phyloP scores from a whole-genome alignment of 2,888 invertebrate species.

The Meghimatium bilineatum region DNA sequence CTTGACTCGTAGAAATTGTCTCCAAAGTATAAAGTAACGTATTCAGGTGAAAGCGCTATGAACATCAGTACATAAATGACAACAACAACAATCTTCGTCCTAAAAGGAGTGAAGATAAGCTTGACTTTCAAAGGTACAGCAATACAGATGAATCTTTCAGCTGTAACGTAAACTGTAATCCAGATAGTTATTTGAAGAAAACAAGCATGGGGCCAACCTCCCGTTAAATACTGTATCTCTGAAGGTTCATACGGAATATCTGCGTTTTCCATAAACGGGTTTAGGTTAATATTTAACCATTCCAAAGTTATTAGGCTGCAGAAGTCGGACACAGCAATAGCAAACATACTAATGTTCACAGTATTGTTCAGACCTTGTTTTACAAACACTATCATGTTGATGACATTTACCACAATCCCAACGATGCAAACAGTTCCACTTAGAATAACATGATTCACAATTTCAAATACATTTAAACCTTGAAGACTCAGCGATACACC shows the following conservation, averaged over 20 bases:
- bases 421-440: constrained; percentile 11
- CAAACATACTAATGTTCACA: constrained; percentile 24
- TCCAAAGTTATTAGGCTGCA: constrained; percentile 23
- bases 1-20: constrained; percentile 21
- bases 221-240: constrained; percentile 13
- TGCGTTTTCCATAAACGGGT: constrained; percentile 25
- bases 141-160: constrained; percentile 5
- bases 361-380: constrained; percentile 21
- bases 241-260: constrained; percentile 14
- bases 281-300: constrained; percentile 17
- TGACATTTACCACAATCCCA: constrained; percentile 9
- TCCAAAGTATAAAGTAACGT: constrained; percentile 11
- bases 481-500: background rate
- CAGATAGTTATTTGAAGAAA: constrained; percentile 29
- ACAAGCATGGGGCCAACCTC: constrained; percentile 24
- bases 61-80: background rate
- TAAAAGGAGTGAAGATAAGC: constrained; percentile 5
- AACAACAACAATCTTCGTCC: constrained; percentile 2
- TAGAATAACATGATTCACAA: constrained; percentile 14
- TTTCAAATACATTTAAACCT: background rate
- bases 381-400: constrained; percentile 22
- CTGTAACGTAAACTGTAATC: constrained; percentile 16
- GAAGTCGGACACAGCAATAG: constrained; percentile 16
- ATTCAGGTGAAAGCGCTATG: background rate
- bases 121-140: constrained; percentile 26